Evolutionary conservation across 2,797 vertebrate genomes (phyloP), one percentile per base, ranked within the genome.

Genomic region (Cuculus canorus): DNA sequence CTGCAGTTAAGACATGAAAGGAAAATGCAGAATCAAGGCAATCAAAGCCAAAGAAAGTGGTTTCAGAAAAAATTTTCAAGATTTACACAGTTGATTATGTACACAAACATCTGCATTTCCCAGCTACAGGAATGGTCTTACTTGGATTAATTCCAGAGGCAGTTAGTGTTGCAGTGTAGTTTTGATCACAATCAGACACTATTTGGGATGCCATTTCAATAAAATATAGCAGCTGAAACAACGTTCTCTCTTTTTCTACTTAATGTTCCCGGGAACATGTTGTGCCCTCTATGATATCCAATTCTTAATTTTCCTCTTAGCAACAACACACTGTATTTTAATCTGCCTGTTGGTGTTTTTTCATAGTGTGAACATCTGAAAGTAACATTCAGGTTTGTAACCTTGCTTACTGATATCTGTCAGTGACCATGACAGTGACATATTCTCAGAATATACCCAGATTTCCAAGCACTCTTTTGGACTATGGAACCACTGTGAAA

Each of bases 31-130:
- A 83, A 82, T 41, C 60, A 89, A 86, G 23, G 32, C 56, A 25
- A 17, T 39, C 47, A 60, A 61, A 78, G 60, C 57, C 65, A 69
- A 83, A 85, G 18, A 84, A 88, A 92, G 50, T 11, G 7, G 53
- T 81, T 90, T 75, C 69, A 82, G 81, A 77, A 80, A 12, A 61
- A 53, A 79, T 60, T 28, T 16, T 84, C 45, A 77, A 43, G 71
- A 87, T 45, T 70, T 54, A 48, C 14, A 33, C 76, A 48, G 30
- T 59, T 91, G 79, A 45, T 65, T 59, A 35, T 0, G 0, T 28
- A 75, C 53, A 75, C 28, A 86, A 91, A 94, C 57, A 91, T 82
- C 89, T 91, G 88, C 52, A 90, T 86, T 88, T 73, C 70, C 73
- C 70, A 94, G 75, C 56, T 91, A 82, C 82, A 71, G 65, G 59